Conservation (phyloP, 2,113 vertebrate genomes). For the Lasiurus borealis region DNA sequence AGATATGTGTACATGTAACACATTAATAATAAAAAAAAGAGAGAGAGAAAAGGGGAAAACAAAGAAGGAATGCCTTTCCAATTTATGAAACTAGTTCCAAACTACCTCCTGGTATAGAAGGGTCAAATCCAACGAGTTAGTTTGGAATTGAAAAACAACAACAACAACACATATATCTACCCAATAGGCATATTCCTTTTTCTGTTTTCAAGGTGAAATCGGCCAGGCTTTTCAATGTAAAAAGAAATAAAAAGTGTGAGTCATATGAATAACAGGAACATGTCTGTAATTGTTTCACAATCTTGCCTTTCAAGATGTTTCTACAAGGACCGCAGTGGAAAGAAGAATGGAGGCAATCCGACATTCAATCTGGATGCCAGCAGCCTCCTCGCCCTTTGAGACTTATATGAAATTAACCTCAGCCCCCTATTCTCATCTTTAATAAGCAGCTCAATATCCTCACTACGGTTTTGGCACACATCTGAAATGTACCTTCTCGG, state of each 20-base stretch:
- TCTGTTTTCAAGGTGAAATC: neutral
- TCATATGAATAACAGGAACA: neutral
- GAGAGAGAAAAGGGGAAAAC: too few relatives aligned
- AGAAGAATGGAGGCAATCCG: slow-evolving; percentile 61
- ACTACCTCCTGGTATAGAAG: neutral
- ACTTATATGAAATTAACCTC: slow-evolving; percentile 67
- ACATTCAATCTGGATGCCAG: slow-evolving; percentile 44
- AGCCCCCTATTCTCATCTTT: slow-evolving; percentile 47
- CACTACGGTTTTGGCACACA: slow-evolving; percentile 11
- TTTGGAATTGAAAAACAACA: slow-evolving; percentile 14
- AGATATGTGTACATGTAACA: too few relatives aligned
- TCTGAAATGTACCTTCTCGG: neutral
- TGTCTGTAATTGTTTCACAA: slow-evolving; percentile 45
- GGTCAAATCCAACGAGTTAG: slow-evolving; percentile 50
- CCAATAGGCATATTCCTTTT: neutral
- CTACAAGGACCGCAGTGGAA: slow-evolving; percentile 19
- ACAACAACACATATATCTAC: neutral
- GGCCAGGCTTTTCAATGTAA: neutral
- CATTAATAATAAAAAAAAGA: too few relatives aligned
- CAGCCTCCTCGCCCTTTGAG: slow-evolving; percentile 51
- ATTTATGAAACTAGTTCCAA: slow-evolving; percentile 39
- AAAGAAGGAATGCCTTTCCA: slow-evolving; percentile 33
- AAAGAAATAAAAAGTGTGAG: neutral
- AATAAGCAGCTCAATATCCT: slow-evolving; percentile 57
- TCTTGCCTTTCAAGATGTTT: slow-evolving; percentile 62